phyloP scores from a whole-genome alignment of 2,113 vertebrate species.

The Paraplagusia blochii region DNA sequence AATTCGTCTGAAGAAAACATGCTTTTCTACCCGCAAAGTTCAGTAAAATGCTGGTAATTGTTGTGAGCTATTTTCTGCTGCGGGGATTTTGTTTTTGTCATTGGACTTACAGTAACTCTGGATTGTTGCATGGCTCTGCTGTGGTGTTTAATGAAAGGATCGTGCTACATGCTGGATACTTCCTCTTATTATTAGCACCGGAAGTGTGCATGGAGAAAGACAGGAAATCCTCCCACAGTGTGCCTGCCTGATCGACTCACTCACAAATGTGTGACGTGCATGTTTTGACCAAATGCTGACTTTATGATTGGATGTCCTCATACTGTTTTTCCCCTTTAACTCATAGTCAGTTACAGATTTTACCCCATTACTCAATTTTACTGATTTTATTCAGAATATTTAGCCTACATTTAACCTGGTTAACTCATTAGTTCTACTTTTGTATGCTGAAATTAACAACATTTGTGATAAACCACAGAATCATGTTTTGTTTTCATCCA shows the following conservation, averaged over 20 bases:
- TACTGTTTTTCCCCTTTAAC: neutral
- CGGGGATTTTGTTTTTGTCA: constrained; percentile 1
- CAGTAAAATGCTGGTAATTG: constrained; percentile 7
- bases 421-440: too few species aligned
- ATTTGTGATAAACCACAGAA: too few species aligned
- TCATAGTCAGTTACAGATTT: neutral
- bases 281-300: constrained; percentile 15
- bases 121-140: constrained; percentile 8
- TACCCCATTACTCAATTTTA: too few species aligned
- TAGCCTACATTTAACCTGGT: too few species aligned
- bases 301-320: neutral
- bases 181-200: constrained; percentile 88
- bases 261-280: constrained; percentile 4
- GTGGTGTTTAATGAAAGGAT: constrained; percentile 10
- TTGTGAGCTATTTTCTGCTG: constrained; percentile 4
- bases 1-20: constrained; percentile 9
- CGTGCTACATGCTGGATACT: constrained; percentile 74
- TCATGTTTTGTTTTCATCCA: too few species aligned
- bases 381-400: too few species aligned
- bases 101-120: constrained; percentile 6
- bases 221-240: constrained; percentile 83
- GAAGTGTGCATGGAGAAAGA: constrained; percentile 76
- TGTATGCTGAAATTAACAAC: too few species aligned
- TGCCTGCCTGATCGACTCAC: constrained; percentile 34
- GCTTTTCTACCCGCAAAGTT: neutral